Evolutionary conservation across 2,888 invertebrate genomes (phyloP).

Genomic region (Pandemis heparana): DNA sequence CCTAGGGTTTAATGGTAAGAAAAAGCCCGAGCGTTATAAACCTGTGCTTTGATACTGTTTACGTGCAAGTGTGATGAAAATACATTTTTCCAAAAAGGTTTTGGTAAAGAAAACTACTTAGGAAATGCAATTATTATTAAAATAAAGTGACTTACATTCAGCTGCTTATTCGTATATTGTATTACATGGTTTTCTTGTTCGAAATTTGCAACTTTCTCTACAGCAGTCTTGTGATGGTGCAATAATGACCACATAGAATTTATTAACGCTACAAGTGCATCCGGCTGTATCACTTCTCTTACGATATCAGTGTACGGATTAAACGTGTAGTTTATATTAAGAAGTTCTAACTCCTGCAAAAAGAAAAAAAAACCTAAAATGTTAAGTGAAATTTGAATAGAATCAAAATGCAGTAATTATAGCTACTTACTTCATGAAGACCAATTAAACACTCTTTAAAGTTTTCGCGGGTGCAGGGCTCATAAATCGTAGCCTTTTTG

Average conservation of each 20-base stretch:
- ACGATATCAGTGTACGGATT: slow-evolving; percentile 73
- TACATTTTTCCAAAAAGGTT: neutral
- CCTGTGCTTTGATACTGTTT: no score
- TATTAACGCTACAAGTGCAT: slow-evolving; percentile 71
- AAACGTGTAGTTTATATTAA: slow-evolving; percentile 72
- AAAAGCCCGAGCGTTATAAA: no score
- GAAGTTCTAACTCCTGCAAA: slow-evolving; percentile 70
- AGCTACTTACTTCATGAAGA: slow-evolving; percentile 66
- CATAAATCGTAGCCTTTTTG: slow-evolving; percentile 73
- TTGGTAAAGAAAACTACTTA: neutral
- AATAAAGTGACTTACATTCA: slow-evolving; percentile 65
- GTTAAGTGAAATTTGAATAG: neutral
- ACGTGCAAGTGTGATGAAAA: no score
- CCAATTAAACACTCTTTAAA: slow-evolving; percentile 77
- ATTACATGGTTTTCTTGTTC: slow-evolving; percentile 71
- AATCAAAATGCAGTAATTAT: neutral
- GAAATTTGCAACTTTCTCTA: slow-evolving; percentile 64
- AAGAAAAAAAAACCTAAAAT: slow-evolving; percentile 35
- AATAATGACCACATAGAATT: slow-evolving; percentile 73
- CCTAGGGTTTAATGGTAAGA: no score
- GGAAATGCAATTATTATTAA: neutral
- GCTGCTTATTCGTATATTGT: slow-evolving; percentile 72
- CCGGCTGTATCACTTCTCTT: slow-evolving; percentile 57
- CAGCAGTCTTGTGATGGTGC: slow-evolving; percentile 67
- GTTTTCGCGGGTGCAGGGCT: slow-evolving; percentile 74